Evolutionary conservation across 1,140 invertebrate genomes (phyloP), one percentile per base, ranked within the genome.

Genomic region (Cataglyphis hispanica): DNA sequence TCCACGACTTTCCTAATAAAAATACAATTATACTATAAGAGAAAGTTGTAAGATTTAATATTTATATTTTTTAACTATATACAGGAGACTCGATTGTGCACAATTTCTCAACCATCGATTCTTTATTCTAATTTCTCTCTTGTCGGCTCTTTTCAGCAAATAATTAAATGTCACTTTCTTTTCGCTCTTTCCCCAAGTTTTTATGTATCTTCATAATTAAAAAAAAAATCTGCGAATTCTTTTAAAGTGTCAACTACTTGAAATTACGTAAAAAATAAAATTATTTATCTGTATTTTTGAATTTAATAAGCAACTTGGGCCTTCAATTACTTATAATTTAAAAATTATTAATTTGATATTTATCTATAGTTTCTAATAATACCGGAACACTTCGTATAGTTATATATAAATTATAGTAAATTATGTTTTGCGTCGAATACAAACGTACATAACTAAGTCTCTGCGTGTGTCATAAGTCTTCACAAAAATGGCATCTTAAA

Each of bases 11-110:
- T 53, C 37, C 2, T 58, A 50, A 8, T 31, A 63, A 34, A 46
- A 13, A 11, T 10, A 34, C n/a, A 77, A 46, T 31, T 63, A 50
- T 40, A 37, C 11, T 27, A 34, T 16, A 10, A 19, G 43, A 53
- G 27, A 64, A 50, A 78, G 4, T 13, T 37, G 70, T 81, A 60
- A 43, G 13, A 81, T 76, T 76, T 34, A 22, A 56, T 56, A 56
- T 74, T 70, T 31, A 70, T 31, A 70, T 37, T 25, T 74, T 74
- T 25, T 31, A 53, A 58, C 60, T 76, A 61, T 16, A 25, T 27
- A 75, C 13, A 22, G 6, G 22, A 10, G 16, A 56, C 2, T 19
- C 7, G n/a, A 56, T 16, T 40, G 19, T 16, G 1, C 8, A 58
- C 2, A 8, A 50, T 50, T 61, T 76, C 4, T 3, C 37, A n/a